These are phyloP conservation scores for Antheraea mylitta DNA, from an alignment of 1,140 invertebrate species.

Conservation along the genomic window DNA sequence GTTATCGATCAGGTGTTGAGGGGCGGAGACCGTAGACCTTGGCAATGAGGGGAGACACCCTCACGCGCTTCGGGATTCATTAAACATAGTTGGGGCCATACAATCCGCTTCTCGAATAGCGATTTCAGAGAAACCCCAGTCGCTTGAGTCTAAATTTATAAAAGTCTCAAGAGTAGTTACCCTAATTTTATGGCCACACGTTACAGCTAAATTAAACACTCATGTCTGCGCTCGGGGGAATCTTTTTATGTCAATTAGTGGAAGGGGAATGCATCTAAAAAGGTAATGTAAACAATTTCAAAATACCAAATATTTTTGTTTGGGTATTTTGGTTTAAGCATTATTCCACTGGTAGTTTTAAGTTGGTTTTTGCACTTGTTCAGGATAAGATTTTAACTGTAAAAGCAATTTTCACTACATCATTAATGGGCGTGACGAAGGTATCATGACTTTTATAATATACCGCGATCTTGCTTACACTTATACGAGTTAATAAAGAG, in stretches of 20 bases:
- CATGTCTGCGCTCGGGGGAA: slow-evolving; percentile 1
- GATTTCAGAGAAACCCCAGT: too few species aligned
- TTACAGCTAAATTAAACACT: slow-evolving; percentile 3
- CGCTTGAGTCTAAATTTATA: too few species aligned
- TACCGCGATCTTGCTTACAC: too few species aligned
- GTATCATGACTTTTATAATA: too few species aligned
- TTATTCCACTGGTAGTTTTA: not conserved
- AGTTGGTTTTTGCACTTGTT: too few species aligned
- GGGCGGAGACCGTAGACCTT: slow-evolving; percentile 20
- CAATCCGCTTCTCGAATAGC: not conserved
- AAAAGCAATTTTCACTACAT: too few species aligned
- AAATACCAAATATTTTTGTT: not conserved
- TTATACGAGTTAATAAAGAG: too few species aligned
- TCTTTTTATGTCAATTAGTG: slow-evolving; percentile 6
- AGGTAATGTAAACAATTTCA: not conserved
- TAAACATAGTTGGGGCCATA: not conserved
- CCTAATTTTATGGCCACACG: not conserved
- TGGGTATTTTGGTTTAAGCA: not conserved
- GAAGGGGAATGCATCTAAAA: slow-evolving; percentile 10
- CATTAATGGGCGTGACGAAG: too few species aligned
- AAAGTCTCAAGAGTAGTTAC: too few species aligned
- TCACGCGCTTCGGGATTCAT: not conserved
- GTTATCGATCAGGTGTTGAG: slow-evolving; percentile 25
- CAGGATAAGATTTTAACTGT: too few species aligned
- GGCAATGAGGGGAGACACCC: slow-evolving; percentile 27